These are phyloP conservation scores for Melanocharis versteri DNA, from an alignment of 2,113 vertebrate genomes.

Conservation along the genomic window DNA sequence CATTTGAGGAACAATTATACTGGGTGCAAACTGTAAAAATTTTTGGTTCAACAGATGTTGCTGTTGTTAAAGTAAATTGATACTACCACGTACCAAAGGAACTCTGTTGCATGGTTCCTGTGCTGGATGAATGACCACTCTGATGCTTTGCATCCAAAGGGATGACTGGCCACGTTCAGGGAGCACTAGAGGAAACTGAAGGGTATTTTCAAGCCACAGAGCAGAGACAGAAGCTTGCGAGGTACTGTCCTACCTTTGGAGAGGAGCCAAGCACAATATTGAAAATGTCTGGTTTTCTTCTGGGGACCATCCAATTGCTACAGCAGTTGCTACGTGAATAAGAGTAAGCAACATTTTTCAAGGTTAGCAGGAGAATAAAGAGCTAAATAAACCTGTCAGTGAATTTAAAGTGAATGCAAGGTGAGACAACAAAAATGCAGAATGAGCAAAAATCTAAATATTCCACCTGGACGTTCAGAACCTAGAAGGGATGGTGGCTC, in stretches of 20 bases:
- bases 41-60: background rate
- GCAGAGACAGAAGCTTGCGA: background rate
- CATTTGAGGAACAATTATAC: background rate
- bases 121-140: background rate
- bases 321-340: background rate
- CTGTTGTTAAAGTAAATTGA: background rate
- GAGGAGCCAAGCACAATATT: background rate
- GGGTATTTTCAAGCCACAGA: background rate
- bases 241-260: background rate
- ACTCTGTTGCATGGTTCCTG: background rate
- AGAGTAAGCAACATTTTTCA: background rate
- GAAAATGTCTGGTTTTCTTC: background rate
- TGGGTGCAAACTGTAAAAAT: background rate
- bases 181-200: background rate
- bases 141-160: background rate
- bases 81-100: background rate
- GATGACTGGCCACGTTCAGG: background rate
- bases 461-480: background rate
- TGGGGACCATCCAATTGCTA: background rate
- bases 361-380: background rate
- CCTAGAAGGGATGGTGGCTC: background rate
- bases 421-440: background rate
- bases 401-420: background rate
- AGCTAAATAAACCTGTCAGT: background rate
- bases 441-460: background rate